Base-by-base conservation (phyloP, 2,113 vertebrate species). In the Engystomops pustulosus region DNA sequence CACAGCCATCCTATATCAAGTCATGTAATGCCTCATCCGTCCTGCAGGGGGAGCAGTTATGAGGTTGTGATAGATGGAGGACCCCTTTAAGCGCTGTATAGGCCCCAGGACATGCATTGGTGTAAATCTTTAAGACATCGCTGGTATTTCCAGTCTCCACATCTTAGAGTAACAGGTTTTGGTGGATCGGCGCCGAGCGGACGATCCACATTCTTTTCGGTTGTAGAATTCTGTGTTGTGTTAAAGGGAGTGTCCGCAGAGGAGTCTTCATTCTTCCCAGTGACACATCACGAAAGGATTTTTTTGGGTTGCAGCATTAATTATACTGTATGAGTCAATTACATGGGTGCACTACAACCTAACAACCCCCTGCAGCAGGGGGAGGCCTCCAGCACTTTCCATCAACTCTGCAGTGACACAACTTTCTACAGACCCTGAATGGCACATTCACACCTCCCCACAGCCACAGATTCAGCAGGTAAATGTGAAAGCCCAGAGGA, bases 161-260 rank as follows among this genome's bases (percentile, higher is more conserved):
- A 36, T 49, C 30, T 69, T 25, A 18, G 14, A 10, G 32, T 18
- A 81, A 68, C 79, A 32, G 45, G 79, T 80, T n/a, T n/a, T n/a
- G n/a, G n/a, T n/a, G n/a, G n/a, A n/a, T n/a, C 18, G 45, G 20
- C 14, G 55, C 55, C 8, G n/a, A 58, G 81, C 20, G 14, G 81
- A 45, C 20, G 44, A 8, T 45, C 81, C 38, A n/a, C 81, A 83
- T 83, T 83, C 81, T 44, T 65, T 0, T 6, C 1, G 15, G 38
- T 47, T 62, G 81, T 45, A 23, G 53, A 58, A 60, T 60, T 62
- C 23, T 14, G 36, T 20, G 58, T 41, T 47, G 4, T 6, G 18
- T 15, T 18, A n/a, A 14, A 60, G 38, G 79, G 79, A 34, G 62
- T 14, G 60, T 20, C 62, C 65, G 17, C n/a, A 17, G 27, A 49